Evolutionary conservation across 2,113 vertebrate species (phyloP).

Genomic region (Pterocles burchelli): DNA sequence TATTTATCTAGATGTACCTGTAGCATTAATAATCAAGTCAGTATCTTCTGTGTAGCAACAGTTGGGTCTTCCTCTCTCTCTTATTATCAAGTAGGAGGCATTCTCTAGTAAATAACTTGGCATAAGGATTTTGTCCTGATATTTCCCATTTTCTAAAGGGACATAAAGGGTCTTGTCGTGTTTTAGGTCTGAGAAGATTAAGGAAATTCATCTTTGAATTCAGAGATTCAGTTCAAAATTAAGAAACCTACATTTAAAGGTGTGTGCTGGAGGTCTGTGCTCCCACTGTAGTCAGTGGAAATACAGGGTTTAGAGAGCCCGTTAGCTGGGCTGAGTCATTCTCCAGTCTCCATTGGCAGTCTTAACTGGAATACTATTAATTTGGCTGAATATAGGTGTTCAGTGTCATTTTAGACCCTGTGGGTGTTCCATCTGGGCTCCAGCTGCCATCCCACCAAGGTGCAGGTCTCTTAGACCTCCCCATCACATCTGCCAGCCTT

Average conservation of each 20-base stretch:
- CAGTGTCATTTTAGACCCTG: neutral
- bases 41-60: neutral
- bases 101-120: neutral
- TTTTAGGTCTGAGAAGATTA: neutral
- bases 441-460: neutral
- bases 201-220: neutral
- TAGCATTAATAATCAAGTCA: neutral
- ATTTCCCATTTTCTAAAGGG: neutral
- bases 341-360: neutral
- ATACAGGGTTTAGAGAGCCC: neutral
- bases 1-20: neutral
- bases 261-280: neutral
- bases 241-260: neutral
- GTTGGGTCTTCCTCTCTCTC: neutral
- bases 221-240: neutral
- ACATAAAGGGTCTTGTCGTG: neutral
- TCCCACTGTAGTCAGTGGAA: neutral
- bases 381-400: neutral
- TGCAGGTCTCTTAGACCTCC: neutral
- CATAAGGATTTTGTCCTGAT: neutral
- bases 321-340: neutral
- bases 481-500: neutral
- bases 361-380: neutral
- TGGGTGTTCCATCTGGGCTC: neutral
- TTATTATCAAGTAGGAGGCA: neutral